Percentiles rank a stretch among this genome's conserved stretches.
Evolutionary conservation across 2,797 vertebrate species (phyloP).

Genomic region (Trichosurus vulpecula): DNA sequence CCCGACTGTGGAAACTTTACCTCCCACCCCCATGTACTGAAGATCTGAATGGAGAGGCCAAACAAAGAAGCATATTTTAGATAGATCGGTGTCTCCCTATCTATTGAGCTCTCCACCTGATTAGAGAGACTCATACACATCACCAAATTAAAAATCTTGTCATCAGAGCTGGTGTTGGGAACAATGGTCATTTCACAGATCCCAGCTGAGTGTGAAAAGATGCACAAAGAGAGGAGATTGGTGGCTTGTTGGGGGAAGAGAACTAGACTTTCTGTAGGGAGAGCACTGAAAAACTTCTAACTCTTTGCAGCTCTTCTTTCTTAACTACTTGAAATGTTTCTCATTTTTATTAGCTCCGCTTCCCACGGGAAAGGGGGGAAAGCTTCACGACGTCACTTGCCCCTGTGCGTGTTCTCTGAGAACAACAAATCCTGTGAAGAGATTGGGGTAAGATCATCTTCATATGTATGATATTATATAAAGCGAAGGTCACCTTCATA

Average conservation of each 20-base stretch:
- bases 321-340: constrained; percentile 78
- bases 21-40: constrained; percentile 60
- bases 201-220: constrained; percentile 61
- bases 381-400: constrained; percentile 61
- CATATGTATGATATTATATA: constrained; percentile 74
- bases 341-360: constrained; percentile 79
- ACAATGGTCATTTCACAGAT: constrained; percentile 63
- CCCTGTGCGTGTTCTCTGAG: constrained; percentile 68
- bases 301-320: constrained; percentile 65
- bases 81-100: constrained; percentile 61
- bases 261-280: constrained; percentile 50
- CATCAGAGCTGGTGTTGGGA: constrained; percentile 48
- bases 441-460: constrained; percentile 66
- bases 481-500: constrained; percentile 73
- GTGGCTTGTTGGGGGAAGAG: constrained; percentile 40
- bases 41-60: constrained; percentile 52
- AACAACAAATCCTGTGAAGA: constrained; percentile 74
- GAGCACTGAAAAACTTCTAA: constrained; percentile 43
- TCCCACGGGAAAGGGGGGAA: constrained; percentile 77
- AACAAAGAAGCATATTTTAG: constrained; percentile 64
- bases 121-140: constrained; percentile 63
- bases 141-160: constrained; percentile 59
- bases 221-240: constrained; percentile 43
- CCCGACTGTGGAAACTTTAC: constrained; percentile 70
- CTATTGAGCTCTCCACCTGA: constrained; percentile 59